phyloP scores from a whole-genome alignment of 2,888 invertebrate genomes.

The Himalopsyche tibetana region DNA sequence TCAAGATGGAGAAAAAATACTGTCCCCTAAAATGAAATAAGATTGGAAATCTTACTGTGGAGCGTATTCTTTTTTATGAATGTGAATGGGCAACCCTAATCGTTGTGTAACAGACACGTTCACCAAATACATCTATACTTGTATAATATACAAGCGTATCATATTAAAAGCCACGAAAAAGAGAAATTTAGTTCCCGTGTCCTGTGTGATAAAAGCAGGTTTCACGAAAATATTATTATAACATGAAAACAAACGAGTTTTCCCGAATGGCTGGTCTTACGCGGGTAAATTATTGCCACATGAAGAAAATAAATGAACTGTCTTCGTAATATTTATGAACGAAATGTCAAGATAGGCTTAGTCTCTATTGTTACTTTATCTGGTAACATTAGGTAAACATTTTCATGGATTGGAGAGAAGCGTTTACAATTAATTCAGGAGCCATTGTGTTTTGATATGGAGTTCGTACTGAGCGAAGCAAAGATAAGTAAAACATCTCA shows the following conservation, averaged over 20 bases:
- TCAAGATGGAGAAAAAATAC: no score
- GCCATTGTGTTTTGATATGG: no score
- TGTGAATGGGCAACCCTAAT: no score
- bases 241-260: not conserved
- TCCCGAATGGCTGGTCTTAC: not conserved
- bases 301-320: constrained; percentile 10
- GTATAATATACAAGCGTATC: no score
- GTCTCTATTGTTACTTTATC: constrained; percentile 6
- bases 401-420: not conserved
- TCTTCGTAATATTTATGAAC: not conserved
- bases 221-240: constrained; percentile 18
- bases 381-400: not conserved
- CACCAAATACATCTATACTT: no score
- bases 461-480: no score
- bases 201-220: not conserved
- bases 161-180: no score
- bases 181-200: not conserved
- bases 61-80: no score
- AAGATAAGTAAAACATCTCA: no score
- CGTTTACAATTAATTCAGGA: not conserved
- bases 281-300: not conserved
- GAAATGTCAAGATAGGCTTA: not conserved
- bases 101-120: no score
- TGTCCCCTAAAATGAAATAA: no score
- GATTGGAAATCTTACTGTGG: no score